Conservation (phyloP, 2,113 vertebrate genomes). For the Leucopsar rothschildi region DNA sequence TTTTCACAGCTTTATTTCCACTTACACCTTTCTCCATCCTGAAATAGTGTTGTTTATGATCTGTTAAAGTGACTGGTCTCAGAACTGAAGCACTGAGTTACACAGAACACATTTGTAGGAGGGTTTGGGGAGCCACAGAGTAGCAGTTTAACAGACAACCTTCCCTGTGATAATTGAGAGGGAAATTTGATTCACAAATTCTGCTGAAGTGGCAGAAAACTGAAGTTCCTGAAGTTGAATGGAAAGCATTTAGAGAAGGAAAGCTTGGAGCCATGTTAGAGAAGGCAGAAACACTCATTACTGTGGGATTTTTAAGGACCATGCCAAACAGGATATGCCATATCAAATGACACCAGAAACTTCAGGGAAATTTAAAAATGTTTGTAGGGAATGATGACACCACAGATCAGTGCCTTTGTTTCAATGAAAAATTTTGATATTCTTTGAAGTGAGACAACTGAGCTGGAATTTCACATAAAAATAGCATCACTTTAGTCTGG, state of each 20-base stretch:
- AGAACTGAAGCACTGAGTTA: not conserved
- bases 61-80: not conserved
- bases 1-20: not conserved
- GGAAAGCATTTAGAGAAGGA: not conserved
- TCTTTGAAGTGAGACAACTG: not conserved
- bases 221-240: not conserved
- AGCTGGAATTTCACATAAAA: not conserved
- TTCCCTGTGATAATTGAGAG: not conserved
- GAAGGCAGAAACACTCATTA: not conserved
- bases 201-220: not conserved
- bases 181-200: not conserved
- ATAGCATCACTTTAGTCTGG: not conserved
- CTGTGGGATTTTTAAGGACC: not conserved
- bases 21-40: not conserved
- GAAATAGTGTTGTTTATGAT: not conserved
- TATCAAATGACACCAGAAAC: not conserved
- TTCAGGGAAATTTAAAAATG: not conserved
- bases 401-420: not conserved
- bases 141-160: not conserved
- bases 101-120: accelerated
- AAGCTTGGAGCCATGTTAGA: not conserved
- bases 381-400: not conserved
- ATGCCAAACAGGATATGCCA: not conserved
- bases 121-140: not conserved
- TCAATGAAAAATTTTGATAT: not conserved